Base-by-base conservation (phyloP, 2,797 vertebrate genomes). In the Oreochromis mossambicus region DNA sequence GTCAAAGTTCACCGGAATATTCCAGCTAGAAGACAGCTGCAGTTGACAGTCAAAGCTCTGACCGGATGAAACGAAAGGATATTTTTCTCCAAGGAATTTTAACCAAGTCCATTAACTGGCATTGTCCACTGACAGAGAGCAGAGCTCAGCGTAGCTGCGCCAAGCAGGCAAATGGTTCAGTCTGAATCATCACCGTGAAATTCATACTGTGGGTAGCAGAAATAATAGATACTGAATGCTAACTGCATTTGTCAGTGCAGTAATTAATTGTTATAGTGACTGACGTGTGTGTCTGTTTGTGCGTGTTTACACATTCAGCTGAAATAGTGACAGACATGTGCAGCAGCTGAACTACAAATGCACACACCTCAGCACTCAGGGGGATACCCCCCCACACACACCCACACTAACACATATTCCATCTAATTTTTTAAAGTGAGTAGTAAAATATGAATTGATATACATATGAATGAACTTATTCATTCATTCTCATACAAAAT, bases 291-390 rank as follows among this genome's bases (percentile, higher is more conserved):
- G 85, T 77, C 29, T 54, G 63, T 54, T 29, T 79, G 50, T 38
- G 77, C n/a, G 41, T 63, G 55, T 56, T 66, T 41, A 58, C 43
- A 82, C 15, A 83, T 36, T 17, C 3, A 77, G 78, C 83, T 66
- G 43, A 91, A 91, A 92, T 85, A 94, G 87, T 90, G 90, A 93
- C 87, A 82, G 92, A 94, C 89, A 86, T 86, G 76, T 81, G 77
- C 83, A 91, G 84, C 94, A 94, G 94, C 94, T 95, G 93, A 94
- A 70, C 78, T 56, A 87, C 81, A 89, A 81, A 89, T 76, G 41
- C 52, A 84, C 82, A 86, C 78, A 90, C 82, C 78, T 56, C 38
- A 0, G 54, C 76, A 84, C 75, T 56, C 48, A 80, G 50, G 55
- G 58, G 77, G 79, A 46, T 43, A 15, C 43, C 50, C 77, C 36